Base-by-base conservation (phyloP, 53 echinoderm and acorn worm genomes). In the Stichopus horrens region DNA sequence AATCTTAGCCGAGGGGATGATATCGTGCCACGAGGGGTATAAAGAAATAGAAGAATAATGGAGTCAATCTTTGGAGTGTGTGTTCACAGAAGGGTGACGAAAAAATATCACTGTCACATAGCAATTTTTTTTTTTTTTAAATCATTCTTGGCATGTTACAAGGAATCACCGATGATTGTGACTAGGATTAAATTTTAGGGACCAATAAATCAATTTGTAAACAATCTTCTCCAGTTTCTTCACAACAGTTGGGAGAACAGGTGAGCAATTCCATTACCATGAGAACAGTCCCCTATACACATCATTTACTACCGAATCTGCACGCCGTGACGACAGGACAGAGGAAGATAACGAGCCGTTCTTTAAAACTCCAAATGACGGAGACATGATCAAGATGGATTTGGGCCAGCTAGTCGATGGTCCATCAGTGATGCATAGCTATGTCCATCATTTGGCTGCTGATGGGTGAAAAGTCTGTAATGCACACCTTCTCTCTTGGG, bases 1-100 rank as follows among this genome's bases (percentile, higher is more conserved):
- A 21, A 10, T 58, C 54, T 21, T 56, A 22, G 81, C 58, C 21
- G 20, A 21, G 10, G 6, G 53, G 56, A 81, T 81, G 81, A 55
- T 57, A 81, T 56, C 81, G 20, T 56, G 58, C 57, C 58, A 81
- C 81, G 19, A 81, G 58, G 58, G 81, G 81, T 57, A n/a, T 56
- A 81, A n/a, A 21, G 11, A 81, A 13, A 81, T 57, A 81, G 52
- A 79, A 52, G 79, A 81, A 81, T n/a, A 55, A 37, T 13, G n/a
- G 16, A 81, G 57, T 81, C 81, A 56, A 81, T 81, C 81, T 56
- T 56, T 56, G n/a, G 21, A 10, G 81, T 37, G 56, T 56, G 81
- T 57, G 81, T 81, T 81, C 21, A 57, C 56, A 21, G 21, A 71
- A 20, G 71, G 71, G 71, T 71, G 71, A 71, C 71, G 14, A n/a